A percentile compares a stretch with the other conserved stretches of the same genome.
Conservation (phyloP, 2,113 vertebrate species). For the Brachyhypopomus occidentalis region DNA sequence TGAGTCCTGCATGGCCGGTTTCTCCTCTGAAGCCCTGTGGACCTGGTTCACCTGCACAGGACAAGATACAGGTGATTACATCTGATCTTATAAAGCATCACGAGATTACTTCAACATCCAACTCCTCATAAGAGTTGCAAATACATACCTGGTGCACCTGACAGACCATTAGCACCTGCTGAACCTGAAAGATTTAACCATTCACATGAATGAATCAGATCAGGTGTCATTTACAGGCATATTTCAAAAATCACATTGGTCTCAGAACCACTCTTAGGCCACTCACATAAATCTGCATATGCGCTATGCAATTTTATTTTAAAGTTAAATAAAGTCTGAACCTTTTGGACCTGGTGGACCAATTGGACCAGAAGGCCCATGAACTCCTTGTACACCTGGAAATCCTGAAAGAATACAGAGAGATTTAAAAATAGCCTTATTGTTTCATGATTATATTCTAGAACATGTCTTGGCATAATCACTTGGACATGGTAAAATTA, state of each 20-base stretch:
- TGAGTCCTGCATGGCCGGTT: constrained; percentile 80
- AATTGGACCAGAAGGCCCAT: constrained; percentile 74
- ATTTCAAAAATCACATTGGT: neutral
- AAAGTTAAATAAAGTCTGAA: constrained; percentile 54
- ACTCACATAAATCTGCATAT: neutral
- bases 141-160: constrained; percentile 28
- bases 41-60: constrained; percentile 77
- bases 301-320: neutral
- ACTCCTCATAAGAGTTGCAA: neutral
- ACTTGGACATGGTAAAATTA: neutral
- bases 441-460: neutral
- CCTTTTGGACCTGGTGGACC: constrained; percentile 85
- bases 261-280: neutral
- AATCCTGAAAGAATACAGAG: constrained; percentile 67
- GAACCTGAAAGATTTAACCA: constrained; percentile 25
- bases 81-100: neutral
- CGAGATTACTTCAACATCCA: neutral
- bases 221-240: neutral
- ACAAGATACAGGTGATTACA: neutral
- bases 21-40: constrained; percentile 89
- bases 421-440: constrained; percentile 2
- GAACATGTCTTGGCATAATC: neutral
- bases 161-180: constrained; percentile 46
- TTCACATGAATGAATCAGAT: neutral
- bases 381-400: constrained; percentile 75